Conservation (phyloP, 2,113 vertebrate species). For the Pteruthius melanotis region DNA sequence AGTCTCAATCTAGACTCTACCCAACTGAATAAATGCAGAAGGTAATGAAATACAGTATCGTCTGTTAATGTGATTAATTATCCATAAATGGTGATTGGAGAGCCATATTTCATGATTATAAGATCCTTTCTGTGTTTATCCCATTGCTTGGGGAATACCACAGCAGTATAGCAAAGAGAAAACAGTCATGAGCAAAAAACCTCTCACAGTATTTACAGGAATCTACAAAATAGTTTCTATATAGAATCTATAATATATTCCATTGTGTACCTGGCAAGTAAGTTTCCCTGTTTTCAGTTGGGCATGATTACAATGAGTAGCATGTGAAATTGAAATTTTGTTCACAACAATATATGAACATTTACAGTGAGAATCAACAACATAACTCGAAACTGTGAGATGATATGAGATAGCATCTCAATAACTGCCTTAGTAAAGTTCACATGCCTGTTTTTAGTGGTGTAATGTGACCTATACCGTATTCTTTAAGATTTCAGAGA, state of each 20-base stretch:
- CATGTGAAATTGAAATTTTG: background rate
- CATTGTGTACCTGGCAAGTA: background rate
- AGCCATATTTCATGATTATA: background rate
- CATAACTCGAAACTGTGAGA: background rate
- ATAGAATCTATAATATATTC: background rate
- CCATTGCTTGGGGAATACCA: background rate
- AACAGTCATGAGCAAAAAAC: background rate
- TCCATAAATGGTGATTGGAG: background rate
- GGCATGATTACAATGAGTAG: background rate
- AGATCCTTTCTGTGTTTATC: conserved; percentile 16
- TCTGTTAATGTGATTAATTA: conserved; percentile 7
- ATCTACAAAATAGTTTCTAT: background rate
- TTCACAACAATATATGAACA: background rate
- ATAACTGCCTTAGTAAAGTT: background rate
- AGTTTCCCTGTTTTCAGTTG: background rate
- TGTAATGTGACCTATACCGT: background rate
- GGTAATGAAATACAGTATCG: background rate
- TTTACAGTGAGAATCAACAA: background rate
- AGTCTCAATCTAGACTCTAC: background rate
- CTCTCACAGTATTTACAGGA: background rate
- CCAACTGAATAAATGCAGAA: background rate
- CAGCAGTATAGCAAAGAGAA: background rate
- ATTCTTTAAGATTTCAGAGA: background rate
- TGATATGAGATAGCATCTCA: background rate
- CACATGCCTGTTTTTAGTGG: background rate